phyloP scores from a whole-genome alignment of 2,797 vertebrate genomes.

The Ibycter americanus region DNA sequence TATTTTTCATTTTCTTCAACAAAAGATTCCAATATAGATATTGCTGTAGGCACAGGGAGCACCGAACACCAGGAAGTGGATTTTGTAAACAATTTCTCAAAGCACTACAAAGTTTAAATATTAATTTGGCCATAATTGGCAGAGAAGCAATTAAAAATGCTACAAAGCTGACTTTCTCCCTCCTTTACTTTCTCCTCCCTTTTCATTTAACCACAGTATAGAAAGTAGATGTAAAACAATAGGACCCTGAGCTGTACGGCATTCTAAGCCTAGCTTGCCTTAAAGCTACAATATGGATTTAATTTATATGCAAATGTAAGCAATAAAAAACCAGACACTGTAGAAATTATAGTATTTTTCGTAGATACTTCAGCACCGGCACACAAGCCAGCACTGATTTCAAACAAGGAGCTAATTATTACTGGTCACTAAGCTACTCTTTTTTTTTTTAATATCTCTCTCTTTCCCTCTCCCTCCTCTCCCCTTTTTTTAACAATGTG shows the following conservation, averaged over 20 bases:
- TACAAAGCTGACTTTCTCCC: constrained; percentile 79
- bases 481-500: constrained; percentile 46
- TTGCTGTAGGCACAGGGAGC: constrained; percentile 36
- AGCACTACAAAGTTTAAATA: constrained; percentile 78
- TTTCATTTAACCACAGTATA: constrained; percentile 80
- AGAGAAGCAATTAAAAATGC: constrained; percentile 85
- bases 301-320: constrained; percentile 88
- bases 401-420: constrained; percentile 79
- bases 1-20: constrained; percentile 62
- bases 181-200: constrained; percentile 76
- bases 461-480: neutral
- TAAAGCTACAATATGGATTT: constrained; percentile 95
- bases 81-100: constrained; percentile 74
- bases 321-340: constrained; percentile 84
- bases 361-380: constrained; percentile 71
- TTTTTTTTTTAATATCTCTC: constrained; percentile 66
- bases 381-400: constrained; percentile 65
- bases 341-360: constrained; percentile 86
- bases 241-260: constrained; percentile 83
- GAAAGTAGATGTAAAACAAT: constrained; percentile 92
- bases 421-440: constrained; percentile 73
- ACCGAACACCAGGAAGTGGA: constrained; percentile 30
- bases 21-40: constrained; percentile 63
- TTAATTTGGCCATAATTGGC: constrained; percentile 81
- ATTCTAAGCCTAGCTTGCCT: constrained; percentile 90